phyloP scores from a whole-genome alignment of 2,797 vertebrate species.

The Salarias fasciatus region DNA sequence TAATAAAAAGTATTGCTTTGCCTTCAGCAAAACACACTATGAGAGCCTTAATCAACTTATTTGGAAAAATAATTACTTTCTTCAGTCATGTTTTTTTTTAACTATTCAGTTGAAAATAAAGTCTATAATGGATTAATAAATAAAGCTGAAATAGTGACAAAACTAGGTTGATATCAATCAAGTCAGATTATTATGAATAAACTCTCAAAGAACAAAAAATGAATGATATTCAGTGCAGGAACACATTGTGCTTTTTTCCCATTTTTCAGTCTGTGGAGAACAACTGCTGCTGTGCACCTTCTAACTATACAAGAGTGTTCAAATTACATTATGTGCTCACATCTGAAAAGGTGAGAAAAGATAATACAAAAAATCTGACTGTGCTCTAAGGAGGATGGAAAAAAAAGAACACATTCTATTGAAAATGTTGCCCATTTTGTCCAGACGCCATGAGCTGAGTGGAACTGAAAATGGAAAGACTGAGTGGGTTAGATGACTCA shows the following conservation, averaged over 20 bases:
- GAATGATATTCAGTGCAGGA: not conserved
- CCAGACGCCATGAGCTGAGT: not conserved
- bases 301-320: not conserved
- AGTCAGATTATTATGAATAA: not conserved
- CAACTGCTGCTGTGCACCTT: not conserved
- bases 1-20: conserved; percentile 35
- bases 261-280: not conserved
- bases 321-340: not conserved
- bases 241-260: not conserved
- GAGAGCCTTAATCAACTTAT: conserved; percentile 26
- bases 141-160: conserved; percentile 22
- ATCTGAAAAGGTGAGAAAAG: not conserved
- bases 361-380: not conserved
- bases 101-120: conserved; percentile 20
- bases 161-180: conserved; percentile 10
- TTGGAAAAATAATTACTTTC: conserved; percentile 27
- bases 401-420: not conserved
- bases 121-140: conserved; percentile 23
- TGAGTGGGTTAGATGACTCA: conserved; percentile 31
- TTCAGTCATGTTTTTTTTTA: conserved; percentile 14
- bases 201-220: conserved; percentile 9
- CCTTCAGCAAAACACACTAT: conserved; percentile 37
- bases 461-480: conserved; percentile 10
- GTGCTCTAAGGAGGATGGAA: no score
- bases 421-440: conserved; percentile 5